Evolutionary conservation across 2,888 invertebrate genomes (phyloP).

Genomic region (Argynnis bischoffii): DNA sequence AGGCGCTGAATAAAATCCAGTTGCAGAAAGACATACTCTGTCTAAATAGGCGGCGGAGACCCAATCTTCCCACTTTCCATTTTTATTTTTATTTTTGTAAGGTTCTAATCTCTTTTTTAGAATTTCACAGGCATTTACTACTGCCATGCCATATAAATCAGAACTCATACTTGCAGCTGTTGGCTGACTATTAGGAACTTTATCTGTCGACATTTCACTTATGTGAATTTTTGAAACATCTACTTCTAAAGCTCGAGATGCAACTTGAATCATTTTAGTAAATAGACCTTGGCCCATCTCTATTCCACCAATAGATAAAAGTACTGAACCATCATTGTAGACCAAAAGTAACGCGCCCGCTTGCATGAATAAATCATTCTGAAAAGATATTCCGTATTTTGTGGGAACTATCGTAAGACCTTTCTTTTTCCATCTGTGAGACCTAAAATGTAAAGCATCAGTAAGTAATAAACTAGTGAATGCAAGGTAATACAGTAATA

Average conservation of each 20-base stretch:
- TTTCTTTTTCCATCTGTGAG: slow-evolving; percentile 89
- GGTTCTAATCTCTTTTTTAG: slow-evolving; percentile 86
- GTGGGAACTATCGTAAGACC: slow-evolving; percentile 88
- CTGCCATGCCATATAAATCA: slow-evolving; percentile 92
- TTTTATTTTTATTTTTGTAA: slow-evolving; percentile 84
- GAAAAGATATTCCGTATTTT: slow-evolving; percentile 89
- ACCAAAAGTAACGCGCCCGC: slow-evolving; percentile 89
- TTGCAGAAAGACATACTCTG: slow-evolving; percentile 86
- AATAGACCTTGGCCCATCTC: slow-evolving; percentile 97
- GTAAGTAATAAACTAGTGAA: background rate
- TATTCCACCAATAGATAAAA: slow-evolving; percentile 90
- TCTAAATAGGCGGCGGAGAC: slow-evolving; percentile 86
- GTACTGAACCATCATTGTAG: slow-evolving; percentile 90
- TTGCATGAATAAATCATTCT: slow-evolving; percentile 86
- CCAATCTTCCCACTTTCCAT: slow-evolving; percentile 91
- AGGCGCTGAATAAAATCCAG: slow-evolving; percentile 88
- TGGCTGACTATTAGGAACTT: slow-evolving; percentile 90
- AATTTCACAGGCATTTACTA: slow-evolving; percentile 87
- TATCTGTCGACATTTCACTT: slow-evolving; percentile 89
- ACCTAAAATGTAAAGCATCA: slow-evolving; percentile 62
- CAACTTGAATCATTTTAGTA: slow-evolving; percentile 94
- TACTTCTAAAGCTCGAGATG: slow-evolving; percentile 85
- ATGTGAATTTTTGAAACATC: slow-evolving; percentile 85
- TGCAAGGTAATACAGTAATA: too few relatives aligned
- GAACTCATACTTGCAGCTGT: slow-evolving; percentile 91